Base-by-base conservation (phyloP, 2,888 invertebrate genomes). In the Gymnocheta viridis region DNA sequence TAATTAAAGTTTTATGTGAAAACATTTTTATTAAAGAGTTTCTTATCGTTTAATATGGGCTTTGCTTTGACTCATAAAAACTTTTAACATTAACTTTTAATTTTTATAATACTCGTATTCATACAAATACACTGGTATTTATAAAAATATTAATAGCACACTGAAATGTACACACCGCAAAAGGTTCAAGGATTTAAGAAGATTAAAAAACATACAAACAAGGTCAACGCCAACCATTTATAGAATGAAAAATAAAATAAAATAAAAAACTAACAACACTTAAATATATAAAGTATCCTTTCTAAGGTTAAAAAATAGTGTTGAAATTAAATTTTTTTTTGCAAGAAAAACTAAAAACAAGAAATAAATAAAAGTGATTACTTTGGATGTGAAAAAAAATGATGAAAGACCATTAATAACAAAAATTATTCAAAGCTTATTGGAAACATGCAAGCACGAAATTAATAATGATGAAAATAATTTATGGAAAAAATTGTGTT, bases 111-210 rank as follows among this genome's bases (percentile, higher is more conserved):
- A 14, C 2, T 49, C 4, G 2, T 49, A 56, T 32, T 56, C 19
- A 29, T 17, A 32, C 10, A 56, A 56, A 32, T 51, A 5, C 5
- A 19, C 22, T 49, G 47, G 19, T 22, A 17, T 32, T 22, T 29
- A 17, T 29, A 14, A 22, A 70, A 29, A 22, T 41, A 38, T 27
- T 64, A 7, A 7, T 49, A n/a, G 9, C 19, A 70, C 38, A 27
- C 19, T 14, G 29, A 74, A 62, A 12, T 66, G 22, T 60, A 24
- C 24, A 44, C n/a, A 54, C 27, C 22, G 4, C 24, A 29, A 66
- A 66, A 66, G 64, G 64, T 76, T 76, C 74, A 76, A 76, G 74
- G 74, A 76, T 64, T 54, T 66, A 41, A 38, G 44, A 24, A 10
- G 29, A 51, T 51, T 4, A 35, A 60, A 60, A 60, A 14, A 32